These are phyloP conservation scores for Atherix ibis DNA, from an alignment of 2,888 invertebrate species.

Conservation along the genomic window DNA sequence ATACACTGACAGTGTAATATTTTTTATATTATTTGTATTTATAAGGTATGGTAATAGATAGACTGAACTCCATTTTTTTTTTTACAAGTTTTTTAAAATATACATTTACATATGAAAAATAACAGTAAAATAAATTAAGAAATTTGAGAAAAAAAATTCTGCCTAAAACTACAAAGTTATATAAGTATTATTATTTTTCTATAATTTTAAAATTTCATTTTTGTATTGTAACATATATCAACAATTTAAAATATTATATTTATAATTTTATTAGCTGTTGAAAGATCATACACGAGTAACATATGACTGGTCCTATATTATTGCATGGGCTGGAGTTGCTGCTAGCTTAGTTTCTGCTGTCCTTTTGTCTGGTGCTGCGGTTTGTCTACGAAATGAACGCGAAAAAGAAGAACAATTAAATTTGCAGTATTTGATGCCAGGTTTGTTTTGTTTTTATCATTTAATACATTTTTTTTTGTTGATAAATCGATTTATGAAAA, in stretches of 20 bases:
- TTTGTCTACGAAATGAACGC: slow-evolving; percentile 84
- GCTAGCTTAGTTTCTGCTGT: slow-evolving; percentile 82
- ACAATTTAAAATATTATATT: slow-evolving; percentile 10
- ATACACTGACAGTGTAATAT: too few species aligned
- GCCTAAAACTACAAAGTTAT: too few species aligned
- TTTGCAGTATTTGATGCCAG: slow-evolving; percentile 96
- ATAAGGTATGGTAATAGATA: too few species aligned
- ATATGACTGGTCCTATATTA: slow-evolving; percentile 95
- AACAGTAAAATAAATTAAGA: too few species aligned
- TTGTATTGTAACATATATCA: slow-evolving; percentile 8
- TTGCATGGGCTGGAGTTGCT: slow-evolving; percentile 92
- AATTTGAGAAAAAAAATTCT: too few species aligned
- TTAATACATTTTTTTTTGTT: too few species aligned
- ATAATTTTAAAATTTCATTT: not conserved
- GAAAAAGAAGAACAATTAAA: slow-evolving; percentile 91
- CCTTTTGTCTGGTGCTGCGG: slow-evolving; percentile 83
- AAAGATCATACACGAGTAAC: slow-evolving; percentile 69
- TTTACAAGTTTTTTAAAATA: too few species aligned
- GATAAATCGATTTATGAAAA: not conserved
- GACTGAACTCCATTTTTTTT: too few species aligned
- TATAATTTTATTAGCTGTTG: slow-evolving; percentile 46
- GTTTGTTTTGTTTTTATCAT: slow-evolving; percentile 27
- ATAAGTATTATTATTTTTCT: not conserved
- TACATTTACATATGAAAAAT: too few species aligned
- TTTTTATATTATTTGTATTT: too few species aligned